Evolutionary conservation across 2,797 vertebrate species (phyloP), one percentile per base, ranked within the genome.

Genomic region (Argya squamiceps): DNA sequence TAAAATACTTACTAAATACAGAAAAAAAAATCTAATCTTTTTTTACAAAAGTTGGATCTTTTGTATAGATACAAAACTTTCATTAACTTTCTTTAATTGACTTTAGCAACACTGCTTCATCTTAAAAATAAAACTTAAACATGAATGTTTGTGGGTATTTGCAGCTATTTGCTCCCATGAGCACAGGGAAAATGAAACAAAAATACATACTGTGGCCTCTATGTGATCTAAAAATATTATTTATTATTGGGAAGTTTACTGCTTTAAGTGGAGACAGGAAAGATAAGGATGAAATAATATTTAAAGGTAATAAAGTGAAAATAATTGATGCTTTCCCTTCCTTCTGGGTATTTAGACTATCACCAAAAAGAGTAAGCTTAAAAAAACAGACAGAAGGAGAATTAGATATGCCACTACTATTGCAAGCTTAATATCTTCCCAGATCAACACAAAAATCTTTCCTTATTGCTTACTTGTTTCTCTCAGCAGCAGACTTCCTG

Each of bases 331-430:
- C 20, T 70, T 70, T 53, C 18, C 7, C 16, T 15, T 41, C 64
- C 32, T 94, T 73, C 64, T 69, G 76, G 95, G 81, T 94, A 87
- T 78, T 92, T 95, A 68, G 96, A 41, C 90, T 95, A 44, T 75
- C 93, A 82, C 56, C 17, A 8, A 80, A 75, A 79, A 93, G 49
- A 41, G 29, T 91, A 94, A 96, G 93, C 67, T 90, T 95, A 24
- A 49, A 88, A 96, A 95, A 96, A 84, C 44, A 77, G 79, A 92
- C 44, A 81, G 83, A 78, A 78, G 53, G 80, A 85, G 10, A 84
- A 59, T 22, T 53, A 68, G n/a, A 65, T 67, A 68, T 10, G 7
- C 17, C 29, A 32, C 26, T 88, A 11, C 15, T 39, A 36, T 34
- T 21, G 17, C 32, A 63, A 60, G 41, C 27, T 53, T 53, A 36